phyloP scores from a whole-genome alignment of 2,888 invertebrate species.

The Agrotis clavis region DNA sequence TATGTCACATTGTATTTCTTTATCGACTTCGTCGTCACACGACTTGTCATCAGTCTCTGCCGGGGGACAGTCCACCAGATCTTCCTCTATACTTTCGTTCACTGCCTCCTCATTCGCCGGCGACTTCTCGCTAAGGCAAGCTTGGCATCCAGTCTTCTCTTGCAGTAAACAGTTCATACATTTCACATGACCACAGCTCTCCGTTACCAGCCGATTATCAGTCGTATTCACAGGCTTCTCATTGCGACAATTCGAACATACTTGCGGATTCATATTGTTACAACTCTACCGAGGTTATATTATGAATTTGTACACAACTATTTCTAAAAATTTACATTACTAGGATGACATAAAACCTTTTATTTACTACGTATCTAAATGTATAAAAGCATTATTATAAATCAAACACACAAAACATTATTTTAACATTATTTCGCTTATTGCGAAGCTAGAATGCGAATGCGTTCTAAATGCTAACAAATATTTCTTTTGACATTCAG shows the following conservation, averaged over 20 bases:
- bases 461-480: conserved; percentile 49
- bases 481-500: not conserved
- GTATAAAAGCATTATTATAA: conserved; percentile 26
- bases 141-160: conserved; percentile 92
- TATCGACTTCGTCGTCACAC: conserved; percentile 55
- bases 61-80: conserved; percentile 45
- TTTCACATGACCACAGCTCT: conserved; percentile 94
- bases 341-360: conserved; percentile 30
- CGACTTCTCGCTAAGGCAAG: conserved; percentile 81
- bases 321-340: conserved; percentile 58
- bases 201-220: conserved; percentile 93
- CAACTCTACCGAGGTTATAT: conserved; percentile 74
- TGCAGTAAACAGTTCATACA: conserved; percentile 93
- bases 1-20: conserved; percentile 55
- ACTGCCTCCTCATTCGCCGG: conserved; percentile 51
- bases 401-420: conserved; percentile 53
- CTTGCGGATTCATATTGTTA: conserved; percentile 84
- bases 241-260: conserved; percentile 92
- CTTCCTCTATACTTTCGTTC: conserved; percentile 57
- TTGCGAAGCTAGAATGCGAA: conserved; percentile 56
- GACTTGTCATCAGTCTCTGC: conserved; percentile 58
- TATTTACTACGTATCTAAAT: conserved; percentile 23
- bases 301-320: conserved; percentile 34
- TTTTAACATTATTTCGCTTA: conserved; percentile 63
- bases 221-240: conserved; percentile 89